Conservation (phyloP, 2,888 invertebrate species). For the Drosophila phalerata region DNA sequence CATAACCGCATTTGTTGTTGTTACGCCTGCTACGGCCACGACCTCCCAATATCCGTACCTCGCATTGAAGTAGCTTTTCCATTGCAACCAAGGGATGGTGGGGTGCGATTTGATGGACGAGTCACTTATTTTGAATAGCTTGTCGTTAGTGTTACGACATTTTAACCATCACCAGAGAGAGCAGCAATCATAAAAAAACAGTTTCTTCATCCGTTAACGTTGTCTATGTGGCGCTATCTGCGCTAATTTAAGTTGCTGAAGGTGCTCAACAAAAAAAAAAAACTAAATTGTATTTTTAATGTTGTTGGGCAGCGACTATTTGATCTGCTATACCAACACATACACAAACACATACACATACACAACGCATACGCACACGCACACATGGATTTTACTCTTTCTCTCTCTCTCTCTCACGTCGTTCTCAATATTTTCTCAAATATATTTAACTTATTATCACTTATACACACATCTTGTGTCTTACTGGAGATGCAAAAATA, state of each 20-base stretch:
- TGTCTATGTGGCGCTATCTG: constrained; percentile 47
- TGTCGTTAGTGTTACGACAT: constrained; percentile 30
- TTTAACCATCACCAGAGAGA: constrained; percentile 2
- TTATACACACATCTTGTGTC: constrained; percentile 8
- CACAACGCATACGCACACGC: neutral
- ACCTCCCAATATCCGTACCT: constrained; percentile 17
- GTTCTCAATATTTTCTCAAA: constrained; percentile 27
- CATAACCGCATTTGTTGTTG: constrained; percentile 43
- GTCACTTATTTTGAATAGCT: constrained; percentile 7
- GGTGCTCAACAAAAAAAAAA: constrained; percentile 1
- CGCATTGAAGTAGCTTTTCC: constrained; percentile 35
- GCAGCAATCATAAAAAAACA: constrained; percentile 4
- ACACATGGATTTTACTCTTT: constrained; percentile 1
- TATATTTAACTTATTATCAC: constrained; percentile 29
- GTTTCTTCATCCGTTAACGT: constrained; percentile 37
- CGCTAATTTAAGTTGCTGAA: constrained; percentile 39
- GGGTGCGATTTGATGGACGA: neutral
- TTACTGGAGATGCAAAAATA: constrained; percentile 14
- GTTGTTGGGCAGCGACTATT: constrained; percentile 39
- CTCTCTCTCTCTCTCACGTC: constrained; percentile 18
- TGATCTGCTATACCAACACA: constrained; percentile 28
- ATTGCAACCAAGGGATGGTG: constrained; percentile 15
- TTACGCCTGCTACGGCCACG: constrained; percentile 35
- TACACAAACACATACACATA: neutral
- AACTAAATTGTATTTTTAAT: constrained; percentile 15